Conservation (phyloP, 2,797 vertebrate species). For the Buceros bicornis region DNA sequence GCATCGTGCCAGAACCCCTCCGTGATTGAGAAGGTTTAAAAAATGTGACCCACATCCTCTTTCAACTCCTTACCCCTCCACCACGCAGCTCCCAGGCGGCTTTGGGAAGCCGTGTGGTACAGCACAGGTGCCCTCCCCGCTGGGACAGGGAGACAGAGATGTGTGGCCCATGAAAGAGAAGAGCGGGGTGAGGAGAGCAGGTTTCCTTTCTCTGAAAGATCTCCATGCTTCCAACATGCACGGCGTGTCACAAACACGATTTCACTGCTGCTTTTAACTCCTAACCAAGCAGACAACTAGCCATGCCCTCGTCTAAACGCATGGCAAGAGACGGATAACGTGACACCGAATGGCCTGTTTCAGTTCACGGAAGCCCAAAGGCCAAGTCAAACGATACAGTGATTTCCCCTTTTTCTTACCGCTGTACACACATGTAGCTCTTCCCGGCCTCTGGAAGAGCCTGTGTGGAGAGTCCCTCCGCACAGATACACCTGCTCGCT, state of each 20-base stretch:
- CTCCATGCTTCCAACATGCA: no score
- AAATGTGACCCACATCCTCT: slow-evolving; percentile 13
- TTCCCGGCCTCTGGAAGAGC: neutral
- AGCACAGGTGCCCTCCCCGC: neutral
- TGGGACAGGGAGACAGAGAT: fast-evolving
- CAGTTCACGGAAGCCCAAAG: no score
- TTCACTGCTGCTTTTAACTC: no score
- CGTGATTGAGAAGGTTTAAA: neutral
- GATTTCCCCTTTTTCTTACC: no score
- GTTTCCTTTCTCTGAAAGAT: neutral
- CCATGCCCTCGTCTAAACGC: no score
- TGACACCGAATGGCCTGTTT: no score
- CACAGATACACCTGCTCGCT: neutral
- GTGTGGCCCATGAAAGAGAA: fast-evolving
- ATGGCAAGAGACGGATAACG: no score
- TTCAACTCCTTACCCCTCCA: neutral
- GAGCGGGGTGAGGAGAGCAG: neutral
- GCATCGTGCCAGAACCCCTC: neutral
- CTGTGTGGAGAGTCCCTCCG: neutral
- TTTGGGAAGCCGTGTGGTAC: neutral
- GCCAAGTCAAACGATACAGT: no score
- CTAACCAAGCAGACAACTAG: no score
- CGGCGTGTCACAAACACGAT: no score
- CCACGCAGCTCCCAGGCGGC: neutral
- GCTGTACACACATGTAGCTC: fast-evolving